Percentiles rank a stretch among this genome's conserved stretches.
Conservation (phyloP, 2,888 invertebrate species). For the Calliscelio sp. region DNA sequence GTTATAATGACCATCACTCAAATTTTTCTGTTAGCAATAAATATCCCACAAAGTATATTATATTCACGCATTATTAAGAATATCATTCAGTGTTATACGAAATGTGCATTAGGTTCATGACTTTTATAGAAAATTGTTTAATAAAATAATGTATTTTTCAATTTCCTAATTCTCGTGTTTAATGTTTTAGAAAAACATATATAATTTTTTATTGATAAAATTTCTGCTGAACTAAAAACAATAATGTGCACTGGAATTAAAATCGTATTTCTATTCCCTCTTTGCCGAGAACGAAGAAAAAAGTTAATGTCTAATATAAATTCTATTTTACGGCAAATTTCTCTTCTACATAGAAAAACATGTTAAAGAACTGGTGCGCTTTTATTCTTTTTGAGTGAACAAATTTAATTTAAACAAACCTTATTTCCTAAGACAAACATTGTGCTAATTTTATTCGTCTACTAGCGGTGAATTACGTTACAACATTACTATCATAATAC, state of each 20-base stretch:
- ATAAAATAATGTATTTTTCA: not conserved
- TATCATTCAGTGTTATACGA: too few relatives aligned
- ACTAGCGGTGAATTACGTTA: conserved; percentile 23
- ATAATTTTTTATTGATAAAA: conserved; percentile 6
- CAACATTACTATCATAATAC: not conserved
- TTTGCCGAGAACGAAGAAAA: conserved; percentile 23
- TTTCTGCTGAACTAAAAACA: conserved; percentile 13
- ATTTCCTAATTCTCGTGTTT: not conserved
- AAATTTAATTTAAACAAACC: conserved; percentile 40
- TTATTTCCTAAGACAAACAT: conserved; percentile 9
- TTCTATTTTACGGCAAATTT: conserved; percentile 49
- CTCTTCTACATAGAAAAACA: conserved; percentile 42
- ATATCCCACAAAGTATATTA: conserved; percentile 10
- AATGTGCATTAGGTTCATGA: too few relatives aligned
- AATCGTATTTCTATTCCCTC: conserved; percentile 52
- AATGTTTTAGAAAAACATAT: not conserved
- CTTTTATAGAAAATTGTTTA: not conserved
- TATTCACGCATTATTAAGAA: too few relatives aligned
- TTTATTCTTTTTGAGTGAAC: not conserved
- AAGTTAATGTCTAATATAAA: conserved; percentile 58
- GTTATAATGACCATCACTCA: not conserved
- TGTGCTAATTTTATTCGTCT: conserved; percentile 21
- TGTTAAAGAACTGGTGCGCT: not conserved
- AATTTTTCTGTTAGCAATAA: conserved; percentile 19
- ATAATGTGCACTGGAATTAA: conserved; percentile 46